Base-by-base conservation (phyloP, 2,888 invertebrate species). In the Drosophila neotestacea region DNA sequence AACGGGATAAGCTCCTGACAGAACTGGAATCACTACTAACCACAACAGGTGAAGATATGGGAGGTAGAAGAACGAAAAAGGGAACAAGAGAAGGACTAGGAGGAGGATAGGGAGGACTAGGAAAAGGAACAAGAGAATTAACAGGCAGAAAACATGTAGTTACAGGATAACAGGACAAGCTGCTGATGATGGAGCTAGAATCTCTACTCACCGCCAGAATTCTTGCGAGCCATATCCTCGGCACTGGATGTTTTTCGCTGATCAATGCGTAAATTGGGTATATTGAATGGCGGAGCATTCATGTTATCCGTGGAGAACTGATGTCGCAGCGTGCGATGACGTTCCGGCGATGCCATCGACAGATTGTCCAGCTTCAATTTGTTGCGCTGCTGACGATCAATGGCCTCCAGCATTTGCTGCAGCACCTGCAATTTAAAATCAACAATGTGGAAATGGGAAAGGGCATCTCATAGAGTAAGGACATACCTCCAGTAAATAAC, bases 321-420 rank as follows among this genome's bases (percentile, higher is more conserved):
- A 92, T 97, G 96, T 30, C 96, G 94, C 56, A 97, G 92, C 0
- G 95, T 94, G 28, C 96, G 94, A 90, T 96, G 95, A 34, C 96
- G 94, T 77, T 97, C 97, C 0, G 96, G 96, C 87, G 96, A 96
- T 52, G 95, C 95, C 85, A 96, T 93, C 42, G 96, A 94, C 70
- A 96, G 93, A 91, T 96, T 96, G 91, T 98, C 98, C 90, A 97
- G 92, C 93, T 97, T 97, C 92, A 98, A 94, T 93, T 97, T 97
- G 93, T 96, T 96, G 54, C 97, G 95, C 91, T 98, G 97, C 90
- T 96, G 96, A 79, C 96, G 94, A 92, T 97, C 97, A 76, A 98
- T 97, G 90, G 95, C 96, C 88, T 96, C 96, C 88, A 99, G 93
- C 98, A 99, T 98, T 86, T 98, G 97, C 91, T 98, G 96, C 66